These are phyloP conservation scores for Iphiclides podalirius DNA, from an alignment of 2,888 invertebrate species.

Conservation along the genomic window DNA sequence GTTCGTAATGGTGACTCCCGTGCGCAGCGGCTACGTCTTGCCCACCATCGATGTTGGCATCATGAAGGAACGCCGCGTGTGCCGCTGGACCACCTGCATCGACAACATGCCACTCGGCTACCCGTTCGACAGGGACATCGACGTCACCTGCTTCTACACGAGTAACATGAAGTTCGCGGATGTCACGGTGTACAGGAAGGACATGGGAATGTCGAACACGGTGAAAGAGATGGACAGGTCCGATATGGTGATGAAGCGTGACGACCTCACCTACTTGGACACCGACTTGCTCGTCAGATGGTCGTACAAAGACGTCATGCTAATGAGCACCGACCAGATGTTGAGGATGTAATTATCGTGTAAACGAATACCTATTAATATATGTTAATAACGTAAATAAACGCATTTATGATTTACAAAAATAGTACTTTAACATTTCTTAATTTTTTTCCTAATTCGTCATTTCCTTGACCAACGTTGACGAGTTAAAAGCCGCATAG, in stretches of 20 bases:
- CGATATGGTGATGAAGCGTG: slow-evolving; percentile 64
- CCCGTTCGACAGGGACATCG: slow-evolving; percentile 86
- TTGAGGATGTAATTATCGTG: slow-evolving; percentile 47
- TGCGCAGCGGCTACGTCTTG: slow-evolving; percentile 68
- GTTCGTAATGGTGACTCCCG: slow-evolving; percentile 81
- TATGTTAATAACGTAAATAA: slow-evolving; percentile 1
- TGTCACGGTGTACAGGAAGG: slow-evolving; percentile 82
- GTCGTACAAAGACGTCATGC: slow-evolving; percentile 66
- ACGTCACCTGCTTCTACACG: slow-evolving; percentile 79
- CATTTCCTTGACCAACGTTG: no score
- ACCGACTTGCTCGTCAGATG: slow-evolving; percentile 56
- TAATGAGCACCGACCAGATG: slow-evolving; percentile 60
- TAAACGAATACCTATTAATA: not conserved
- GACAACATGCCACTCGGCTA: slow-evolving; percentile 85
- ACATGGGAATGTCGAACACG: slow-evolving; percentile 54
- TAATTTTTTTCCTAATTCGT: no score
- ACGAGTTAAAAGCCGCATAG: no score
- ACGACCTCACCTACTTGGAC: slow-evolving; percentile 66
- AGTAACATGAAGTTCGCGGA: slow-evolving; percentile 84
- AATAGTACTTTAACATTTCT: no score
- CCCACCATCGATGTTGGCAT: slow-evolving; percentile 64
- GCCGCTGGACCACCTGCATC: slow-evolving; percentile 75
- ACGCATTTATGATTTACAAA: slow-evolving; percentile 5
- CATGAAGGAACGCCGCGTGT: slow-evolving; percentile 74
- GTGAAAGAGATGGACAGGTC: slow-evolving; percentile 59